Evolutionary conservation across 2,797 vertebrate species (phyloP).

Genomic region (Eospalax fontanierii): DNA sequence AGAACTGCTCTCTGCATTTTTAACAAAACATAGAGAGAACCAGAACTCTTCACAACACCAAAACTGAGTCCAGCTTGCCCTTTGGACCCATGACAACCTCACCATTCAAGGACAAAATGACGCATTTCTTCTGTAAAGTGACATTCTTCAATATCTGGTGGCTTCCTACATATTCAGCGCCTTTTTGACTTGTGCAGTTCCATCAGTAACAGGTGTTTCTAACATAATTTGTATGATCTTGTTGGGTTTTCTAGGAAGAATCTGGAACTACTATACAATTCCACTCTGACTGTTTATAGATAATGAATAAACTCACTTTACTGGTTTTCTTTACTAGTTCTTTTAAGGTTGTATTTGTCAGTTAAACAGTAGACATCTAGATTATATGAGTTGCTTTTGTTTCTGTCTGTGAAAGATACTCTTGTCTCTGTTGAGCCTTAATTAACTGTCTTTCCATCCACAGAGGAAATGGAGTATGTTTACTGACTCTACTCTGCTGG

Average conservation of each 20-base stretch:
- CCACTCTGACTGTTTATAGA: conserved; percentile 75
- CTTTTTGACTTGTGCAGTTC: conserved; percentile 94
- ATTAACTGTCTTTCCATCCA: background rate
- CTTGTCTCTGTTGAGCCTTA: background rate
- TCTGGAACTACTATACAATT: conserved; percentile 93
- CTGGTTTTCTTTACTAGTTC: conserved; percentile 24
- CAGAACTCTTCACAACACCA: conserved; percentile 93
- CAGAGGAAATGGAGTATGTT: background rate
- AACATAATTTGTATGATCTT: conserved; percentile 95
- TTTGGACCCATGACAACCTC: conserved; percentile 92
- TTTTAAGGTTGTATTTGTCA: background rate
- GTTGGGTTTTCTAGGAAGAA: conserved; percentile 95
- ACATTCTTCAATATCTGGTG: conserved; percentile 94
- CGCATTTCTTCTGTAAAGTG: conserved; percentile 92
- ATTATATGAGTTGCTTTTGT: background rate
- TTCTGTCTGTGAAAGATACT: background rate
- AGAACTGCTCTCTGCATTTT: conserved; percentile 94
- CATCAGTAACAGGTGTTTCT: conserved; percentile 92
- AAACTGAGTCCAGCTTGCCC: conserved; percentile 93
- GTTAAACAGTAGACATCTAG: background rate
- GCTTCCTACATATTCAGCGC: conserved; percentile 95
- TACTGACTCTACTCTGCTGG: background rate
- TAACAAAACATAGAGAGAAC: conserved; percentile 94
- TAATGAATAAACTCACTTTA: conserved; percentile 42
- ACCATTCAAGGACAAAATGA: conserved; percentile 93